Evolutionary conservation across 1,140 invertebrate species (phyloP), one percentile per base, ranked within the genome.

Genomic region (Caenorhabditis remanei): DNA sequence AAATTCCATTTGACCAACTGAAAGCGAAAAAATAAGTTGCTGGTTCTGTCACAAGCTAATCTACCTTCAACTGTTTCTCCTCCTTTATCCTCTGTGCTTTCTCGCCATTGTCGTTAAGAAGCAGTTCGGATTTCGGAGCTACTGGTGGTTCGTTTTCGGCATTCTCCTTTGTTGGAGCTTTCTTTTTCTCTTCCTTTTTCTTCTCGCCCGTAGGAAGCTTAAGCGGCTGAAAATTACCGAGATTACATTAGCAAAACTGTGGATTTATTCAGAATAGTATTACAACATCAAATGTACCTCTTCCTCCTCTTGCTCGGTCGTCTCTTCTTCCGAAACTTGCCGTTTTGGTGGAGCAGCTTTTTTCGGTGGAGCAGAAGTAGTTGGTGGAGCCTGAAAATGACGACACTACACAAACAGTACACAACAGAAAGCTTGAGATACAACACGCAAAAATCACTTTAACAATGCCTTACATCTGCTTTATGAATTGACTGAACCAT

Each of bases 1-100:
- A 99, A 99, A 91, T 98, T 98, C 98, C 98, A 99, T 93, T 98
- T 97, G 4, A 99, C 93, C 21, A 94, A 92, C 94, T 94, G 90
- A 32, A 93, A 90, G 13, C 1, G 19, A 50, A 55, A 13, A 46
- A 58, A 41, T 19, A 84, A 21, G 24, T 56, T 86, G 84, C 43
- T 8, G 9, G 32, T 87, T 58, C n/a, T 87, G 55, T 13, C 32
- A 19, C 53, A 65, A 53, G 24, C 58, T 9, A n/a, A 7, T 11
- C 43, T 24, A 87, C 79, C 56, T 84, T 84, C 53, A 88, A 56
- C 19, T 67, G 53, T 48, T 85, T 85, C 55, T 88, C 87, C n/a
- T 88, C 87, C 50, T 85, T 85, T n/a, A 88, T 56, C 63, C 87
- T 61, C 43, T 61, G 63, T 46, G 19, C 32, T 55, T 88, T 88